These are phyloP conservation scores for Mylabris sibirica DNA, from an alignment of 2,888 invertebrate genomes.

Conservation along the genomic window DNA sequence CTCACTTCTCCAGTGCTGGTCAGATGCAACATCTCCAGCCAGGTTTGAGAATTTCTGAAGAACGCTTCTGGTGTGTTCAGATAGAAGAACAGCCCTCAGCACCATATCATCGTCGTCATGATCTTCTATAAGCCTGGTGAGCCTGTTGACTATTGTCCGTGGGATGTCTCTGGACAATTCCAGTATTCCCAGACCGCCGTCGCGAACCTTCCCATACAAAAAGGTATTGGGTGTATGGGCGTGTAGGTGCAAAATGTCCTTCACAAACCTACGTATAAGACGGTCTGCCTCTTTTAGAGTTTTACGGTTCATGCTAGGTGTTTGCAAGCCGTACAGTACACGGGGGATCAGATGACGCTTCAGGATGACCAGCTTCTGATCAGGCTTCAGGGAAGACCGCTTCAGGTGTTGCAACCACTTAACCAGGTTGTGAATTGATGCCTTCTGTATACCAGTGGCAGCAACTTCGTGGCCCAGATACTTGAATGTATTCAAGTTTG, in stretches of 20 bases:
- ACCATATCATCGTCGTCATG: background rate
- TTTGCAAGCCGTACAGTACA: background rate
- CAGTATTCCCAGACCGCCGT: slow-evolving; percentile 46
- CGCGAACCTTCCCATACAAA: slow-evolving; percentile 24
- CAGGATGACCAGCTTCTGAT: background rate
- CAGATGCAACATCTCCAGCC: background rate
- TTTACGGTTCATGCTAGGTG: background rate
- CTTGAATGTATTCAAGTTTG: slow-evolving; percentile 20
- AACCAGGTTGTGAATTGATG: background rate
- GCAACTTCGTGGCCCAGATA: slow-evolving; percentile 37
- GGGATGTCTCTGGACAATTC: slow-evolving; percentile 22
- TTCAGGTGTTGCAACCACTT: background rate
- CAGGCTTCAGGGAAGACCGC: background rate
- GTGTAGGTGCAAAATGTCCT: slow-evolving; percentile 15
- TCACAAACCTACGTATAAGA: background rate
- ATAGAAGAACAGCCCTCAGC: background rate
- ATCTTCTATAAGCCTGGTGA: background rate
- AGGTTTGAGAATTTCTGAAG: rapidly evolving
- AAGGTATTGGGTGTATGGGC: slow-evolving; percentile 14
- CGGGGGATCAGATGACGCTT: background rate
- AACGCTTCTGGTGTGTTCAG: background rate
- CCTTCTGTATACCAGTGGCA: slow-evolving; percentile 29
- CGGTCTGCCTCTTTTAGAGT: slow-evolving; percentile 14
- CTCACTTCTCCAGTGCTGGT: background rate
- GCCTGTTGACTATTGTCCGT: background rate